Base-by-base conservation (phyloP, 2,888 invertebrate genomes). In the Sesamia inferens region DNA sequence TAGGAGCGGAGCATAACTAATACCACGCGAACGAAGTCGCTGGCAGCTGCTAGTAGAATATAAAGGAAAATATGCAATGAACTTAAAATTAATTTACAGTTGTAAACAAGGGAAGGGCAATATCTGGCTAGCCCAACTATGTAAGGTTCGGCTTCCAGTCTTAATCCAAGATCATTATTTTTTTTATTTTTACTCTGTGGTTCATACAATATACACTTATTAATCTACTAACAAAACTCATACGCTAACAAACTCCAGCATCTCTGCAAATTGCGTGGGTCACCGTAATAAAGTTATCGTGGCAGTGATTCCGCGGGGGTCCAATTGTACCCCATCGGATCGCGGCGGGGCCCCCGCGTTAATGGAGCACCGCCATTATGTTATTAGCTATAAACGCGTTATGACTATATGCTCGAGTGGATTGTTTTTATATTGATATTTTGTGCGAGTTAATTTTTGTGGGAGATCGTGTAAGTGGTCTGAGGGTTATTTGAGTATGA, bases 301-400 rank as follows among this genome's bases (percentile, higher is more conserved):
- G 90, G 88, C 90, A 91, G 93, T 91, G 93, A 92, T 92, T 89
- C 87, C 78, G 87, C 92, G 88, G 95, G 95, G 88, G 89, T 86
- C 90, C 94, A 93, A 94, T 94, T 91, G 90, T 82, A 87, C 86
- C 89, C 92, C 90, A 93, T 93, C 91, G 87, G 76, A 71, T 48
- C 92, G 65, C 93, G 69, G 85, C 92, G 85, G 94, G 94, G 83
- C 70, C 68, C 86, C 77, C 80, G 74, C 84, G 88, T 92, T 94
- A 93, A 93, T 92, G 92, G 90, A 89, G 78, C 80, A 76, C 71
- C 73, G 77, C 89, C 87, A 87, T 88, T 88, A 86, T 73, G 82
- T 80, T 86, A 86, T 86, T 84, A 83, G 84, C 79, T 74, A 81
- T 86, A 85, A 87, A 83, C 71, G 79, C 84, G 77, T 80, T 79